A percentile compares a stretch with the other conserved stretches of the same genome.
These are phyloP conservation scores for Irena cyanogastra DNA, from an alignment of 2,113 vertebrate species.

Conservation along the genomic window DNA sequence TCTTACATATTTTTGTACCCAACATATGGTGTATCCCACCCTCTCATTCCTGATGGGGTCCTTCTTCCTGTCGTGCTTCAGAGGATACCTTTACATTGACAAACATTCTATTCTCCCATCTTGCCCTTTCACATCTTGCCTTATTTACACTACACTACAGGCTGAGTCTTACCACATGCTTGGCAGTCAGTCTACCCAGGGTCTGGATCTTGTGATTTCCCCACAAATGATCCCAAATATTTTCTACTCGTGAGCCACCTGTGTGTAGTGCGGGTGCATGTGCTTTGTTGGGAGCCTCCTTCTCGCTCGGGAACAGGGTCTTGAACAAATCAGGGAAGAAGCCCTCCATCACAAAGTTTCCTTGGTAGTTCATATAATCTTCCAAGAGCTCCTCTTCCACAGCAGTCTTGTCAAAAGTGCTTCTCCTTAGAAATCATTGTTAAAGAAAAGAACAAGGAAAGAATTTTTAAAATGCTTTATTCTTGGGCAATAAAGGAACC, in stretches of 20 bases:
- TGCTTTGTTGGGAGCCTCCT: neutral
- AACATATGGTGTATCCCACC: neutral
- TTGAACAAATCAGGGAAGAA: neutral
- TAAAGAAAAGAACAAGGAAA: neutral
- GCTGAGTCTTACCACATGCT: neutral
- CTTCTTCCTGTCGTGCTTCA: neutral
- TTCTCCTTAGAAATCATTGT: neutral
- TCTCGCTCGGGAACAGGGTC: neutral
- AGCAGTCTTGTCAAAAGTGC: neutral
- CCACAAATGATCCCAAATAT: fast-evolving
- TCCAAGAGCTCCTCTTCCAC: neutral
- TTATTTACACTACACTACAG: neutral
- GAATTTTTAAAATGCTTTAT: neutral
- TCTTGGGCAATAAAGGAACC: neutral
- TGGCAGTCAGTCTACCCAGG: neutral
- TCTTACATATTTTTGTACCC: neutral
- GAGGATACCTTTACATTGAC: neutral
- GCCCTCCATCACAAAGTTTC: neutral
- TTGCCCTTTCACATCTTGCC: neutral
- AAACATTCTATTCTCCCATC: neutral
- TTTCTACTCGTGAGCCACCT: neutral
- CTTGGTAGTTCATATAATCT: neutral
- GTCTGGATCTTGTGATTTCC: neutral
- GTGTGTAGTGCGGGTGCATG: fast-evolving
- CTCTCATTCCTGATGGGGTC: neutral